These are phyloP conservation scores for Athetis lepigone DNA, from an alignment of 2,888 invertebrate genomes.

Conservation along the genomic window DNA sequence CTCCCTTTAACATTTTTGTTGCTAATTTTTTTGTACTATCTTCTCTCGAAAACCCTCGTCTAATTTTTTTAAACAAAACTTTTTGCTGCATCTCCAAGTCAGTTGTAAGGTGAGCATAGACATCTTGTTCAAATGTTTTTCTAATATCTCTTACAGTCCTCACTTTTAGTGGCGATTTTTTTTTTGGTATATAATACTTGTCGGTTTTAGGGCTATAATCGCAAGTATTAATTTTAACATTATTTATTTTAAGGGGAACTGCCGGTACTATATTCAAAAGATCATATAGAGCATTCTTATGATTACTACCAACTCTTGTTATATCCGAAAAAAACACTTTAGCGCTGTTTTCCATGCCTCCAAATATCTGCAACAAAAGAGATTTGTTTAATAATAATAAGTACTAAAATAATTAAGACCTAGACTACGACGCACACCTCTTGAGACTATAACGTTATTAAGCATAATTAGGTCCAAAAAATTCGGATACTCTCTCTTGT, in stretches of 20 bases:
- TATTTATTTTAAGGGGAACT: conserved; percentile 65
- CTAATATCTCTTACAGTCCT: conserved; percentile 83
- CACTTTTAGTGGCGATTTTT: conserved; percentile 79
- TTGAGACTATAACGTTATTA: too few species aligned
- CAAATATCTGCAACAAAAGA: conserved; percentile 63
- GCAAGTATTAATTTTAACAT: conserved; percentile 63
- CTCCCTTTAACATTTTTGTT: conserved; percentile 74
- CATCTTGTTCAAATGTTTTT: conserved; percentile 79
- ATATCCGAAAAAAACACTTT: conserved; percentile 81
- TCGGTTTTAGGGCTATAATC: conserved; percentile 76
- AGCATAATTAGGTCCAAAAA: too few species aligned
- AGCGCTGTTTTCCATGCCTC: conserved; percentile 67
- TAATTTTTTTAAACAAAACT: conserved; percentile 80
- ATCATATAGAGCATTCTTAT: conserved; percentile 77
- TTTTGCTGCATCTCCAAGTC: conserved; percentile 81
- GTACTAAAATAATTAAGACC: too few species aligned
- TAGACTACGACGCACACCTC: too few species aligned
- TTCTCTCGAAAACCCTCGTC: conserved; percentile 74
- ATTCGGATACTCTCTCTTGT: too few species aligned
- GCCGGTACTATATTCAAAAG: conserved; percentile 74
- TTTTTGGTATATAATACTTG: conserved; percentile 81
- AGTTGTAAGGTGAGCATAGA: conserved; percentile 71
- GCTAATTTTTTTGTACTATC: conserved; percentile 78
- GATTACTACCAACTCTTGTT: conserved; percentile 67
- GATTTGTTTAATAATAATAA: too few species aligned